Conservation (phyloP, 37 sponge, comb jelly and placozoan genomes). For the Hormiphora californensis region DNA sequence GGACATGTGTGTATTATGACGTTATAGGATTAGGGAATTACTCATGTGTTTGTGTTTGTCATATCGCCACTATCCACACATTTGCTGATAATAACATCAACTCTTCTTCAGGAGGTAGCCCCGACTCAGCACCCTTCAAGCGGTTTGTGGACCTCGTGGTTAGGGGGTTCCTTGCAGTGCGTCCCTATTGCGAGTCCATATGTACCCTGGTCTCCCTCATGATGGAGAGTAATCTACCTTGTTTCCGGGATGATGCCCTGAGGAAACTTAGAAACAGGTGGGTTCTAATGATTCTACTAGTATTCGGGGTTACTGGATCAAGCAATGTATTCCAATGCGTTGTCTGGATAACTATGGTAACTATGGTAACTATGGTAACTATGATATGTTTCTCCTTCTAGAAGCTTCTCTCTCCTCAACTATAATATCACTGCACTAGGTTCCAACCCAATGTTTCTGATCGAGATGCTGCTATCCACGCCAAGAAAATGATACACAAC, state of each 20-base stretch:
- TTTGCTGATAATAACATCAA: not conserved
- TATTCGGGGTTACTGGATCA: too few relatives aligned
- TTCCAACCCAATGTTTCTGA: constrained; percentile 26
- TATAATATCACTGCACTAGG: too few relatives aligned
- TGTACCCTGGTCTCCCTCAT: constrained; percentile 86
- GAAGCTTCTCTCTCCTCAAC: too few relatives aligned
- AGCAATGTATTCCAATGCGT: too few relatives aligned
- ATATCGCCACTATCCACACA: not conserved
- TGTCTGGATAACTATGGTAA: too few relatives aligned
- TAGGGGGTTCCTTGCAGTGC: constrained; percentile 78
- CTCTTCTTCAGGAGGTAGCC: not conserved
- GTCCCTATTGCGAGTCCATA: constrained; percentile 81
- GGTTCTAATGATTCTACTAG: too few relatives aligned
- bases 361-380: too few relatives aligned
- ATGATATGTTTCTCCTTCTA: too few relatives aligned
- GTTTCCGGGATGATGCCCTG: constrained; percentile 90
- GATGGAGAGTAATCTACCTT: constrained; percentile 93
- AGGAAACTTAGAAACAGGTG: constrained; percentile 49
- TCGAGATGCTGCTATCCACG: constrained; percentile 13
- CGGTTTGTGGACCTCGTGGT: constrained; percentile 85
- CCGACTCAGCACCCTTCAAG: constrained; percentile 52
- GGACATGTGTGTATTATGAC: constrained; percentile 67
- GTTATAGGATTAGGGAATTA: not conserved
- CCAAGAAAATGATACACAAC: constrained; percentile 50
- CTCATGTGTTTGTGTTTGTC: not conserved